Base-by-base conservation (phyloP, 2,888 invertebrate species). In the Eristalinus sepulchralis region DNA sequence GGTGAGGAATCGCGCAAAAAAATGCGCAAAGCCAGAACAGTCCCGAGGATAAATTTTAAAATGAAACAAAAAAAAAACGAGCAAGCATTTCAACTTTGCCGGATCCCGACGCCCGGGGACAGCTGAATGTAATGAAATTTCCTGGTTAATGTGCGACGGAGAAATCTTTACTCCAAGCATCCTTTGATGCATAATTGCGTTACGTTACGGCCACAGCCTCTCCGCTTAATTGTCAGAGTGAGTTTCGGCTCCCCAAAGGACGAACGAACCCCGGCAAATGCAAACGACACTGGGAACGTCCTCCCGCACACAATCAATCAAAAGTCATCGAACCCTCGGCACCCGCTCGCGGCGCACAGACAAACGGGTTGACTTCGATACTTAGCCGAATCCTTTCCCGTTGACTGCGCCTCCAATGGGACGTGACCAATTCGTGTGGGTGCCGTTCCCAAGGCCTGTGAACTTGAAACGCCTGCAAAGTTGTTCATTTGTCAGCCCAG, bases 181-280 rank as follows among this genome's bases (percentile, higher is more conserved):
- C 77, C 73, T 78, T 82, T 86, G 63, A 82, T 68, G 68, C 73
- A 63, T 60, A 82, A 81, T 82, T 85, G 60, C 66, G 53, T 77
- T 85, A 77, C 68, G 76, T 68, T 63, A 39, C 71, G 64, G 55
- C 57, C 53, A 62, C 59, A 47, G 57, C 53, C 60, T 31, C 2
- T 60, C 63, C 77, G 34, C 36, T 63, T 77, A 81, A 77, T 81
- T 81, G 68, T 71, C 68, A 68, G 63, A 77, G 70, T 60, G 47
- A 31, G 22, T 57, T 75, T 27, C 5, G 27, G 62, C 67, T 17
- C 39, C 59, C 36, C 9, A 60, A 67, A 70, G 83, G 83, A 71
- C 66, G 57, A 27, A 71, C 66, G 57, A 27, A 27, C 27, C 27
- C 2, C 27, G 27, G 27, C 27, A 27, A 27, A 27, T 5, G 27